Evolutionary conservation across 2,888 invertebrate genomes (phyloP).

Genomic region (Cabera pusaria): DNA sequence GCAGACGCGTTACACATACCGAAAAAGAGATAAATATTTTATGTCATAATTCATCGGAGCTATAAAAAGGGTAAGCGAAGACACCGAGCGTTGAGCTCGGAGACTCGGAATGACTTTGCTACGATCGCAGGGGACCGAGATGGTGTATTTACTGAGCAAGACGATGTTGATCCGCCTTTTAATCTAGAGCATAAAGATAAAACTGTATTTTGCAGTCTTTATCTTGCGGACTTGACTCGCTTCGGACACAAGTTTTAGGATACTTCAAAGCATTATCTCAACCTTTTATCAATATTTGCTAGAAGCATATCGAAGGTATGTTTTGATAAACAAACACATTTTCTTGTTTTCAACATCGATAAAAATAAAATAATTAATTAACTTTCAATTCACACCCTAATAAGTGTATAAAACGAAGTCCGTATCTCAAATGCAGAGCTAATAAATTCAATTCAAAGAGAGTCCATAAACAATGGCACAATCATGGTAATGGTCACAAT

Average conservation of each 20-base stretch:
- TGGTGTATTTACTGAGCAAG: conserved; percentile 42
- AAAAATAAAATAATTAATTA: too few species aligned
- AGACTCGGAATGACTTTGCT: conserved; percentile 58
- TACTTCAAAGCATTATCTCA: too few species aligned
- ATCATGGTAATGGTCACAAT: conserved; percentile 44
- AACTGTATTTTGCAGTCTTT: conserved; percentile 34
- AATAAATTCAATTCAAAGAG: conserved; percentile 32
- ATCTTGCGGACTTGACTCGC: conserved; percentile 25
- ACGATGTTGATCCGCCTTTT: conserved; percentile 51
- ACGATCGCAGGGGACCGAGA: conserved; percentile 47
- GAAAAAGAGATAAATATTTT: conserved; percentile 74
- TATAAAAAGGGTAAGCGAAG: conserved; percentile 69
- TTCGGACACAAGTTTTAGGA: conserved; percentile 17
- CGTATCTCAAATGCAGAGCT: conserved; percentile 20
- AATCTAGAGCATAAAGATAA: conserved; percentile 53
- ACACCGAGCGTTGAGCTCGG: conserved; percentile 47
- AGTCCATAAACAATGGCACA: conserved; percentile 39
- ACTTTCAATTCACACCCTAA: too few species aligned
- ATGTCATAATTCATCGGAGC: conserved; percentile 73
- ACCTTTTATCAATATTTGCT: too few species aligned
- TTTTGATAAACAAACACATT: too few species aligned
- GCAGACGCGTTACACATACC: conserved; percentile 67
- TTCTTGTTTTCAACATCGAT: too few species aligned
- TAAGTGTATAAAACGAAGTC: too few species aligned
- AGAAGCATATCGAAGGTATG: too few species aligned